Conservation (phyloP, 2,888 invertebrate species). For the Chrysotoxum bicinctum region DNA sequence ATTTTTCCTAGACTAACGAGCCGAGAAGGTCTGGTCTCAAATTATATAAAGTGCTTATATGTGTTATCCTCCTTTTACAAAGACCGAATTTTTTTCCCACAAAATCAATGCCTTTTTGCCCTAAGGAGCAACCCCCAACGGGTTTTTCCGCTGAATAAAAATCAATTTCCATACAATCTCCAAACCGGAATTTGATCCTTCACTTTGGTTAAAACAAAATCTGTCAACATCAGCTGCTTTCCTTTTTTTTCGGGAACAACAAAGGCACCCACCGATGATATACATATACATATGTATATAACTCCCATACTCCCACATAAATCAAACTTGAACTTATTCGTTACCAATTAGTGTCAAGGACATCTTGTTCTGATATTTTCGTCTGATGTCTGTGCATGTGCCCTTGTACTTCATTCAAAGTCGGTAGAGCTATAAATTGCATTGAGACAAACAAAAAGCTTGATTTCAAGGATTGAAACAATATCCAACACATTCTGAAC, state of each 20-base stretch:
- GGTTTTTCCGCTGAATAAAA: too few relatives aligned
- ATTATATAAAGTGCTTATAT: too few relatives aligned
- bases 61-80: too few relatives aligned
- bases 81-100: too few relatives aligned
- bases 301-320: too few relatives aligned
- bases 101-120: too few relatives aligned
- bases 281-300: too few relatives aligned
- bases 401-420: neutral
- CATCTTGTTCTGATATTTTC: constrained; percentile 2
- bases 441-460: neutral
- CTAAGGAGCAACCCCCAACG: too few relatives aligned
- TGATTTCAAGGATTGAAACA: neutral
- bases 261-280: neutral
- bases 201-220: neutral
- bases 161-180: neutral
- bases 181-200: neutral
- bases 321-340: constrained; percentile 20
- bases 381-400: neutral
- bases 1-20: too few relatives aligned
- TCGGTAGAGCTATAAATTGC: neutral
- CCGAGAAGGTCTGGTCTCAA: too few relatives aligned
- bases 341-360: constrained; percentile 23
- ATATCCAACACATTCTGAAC: neutral
- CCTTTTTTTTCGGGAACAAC: neutral
- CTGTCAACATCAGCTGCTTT: neutral